phyloP scores from a whole-genome alignment of 2,113 vertebrate species.

The Cercocebus atys region DNA sequence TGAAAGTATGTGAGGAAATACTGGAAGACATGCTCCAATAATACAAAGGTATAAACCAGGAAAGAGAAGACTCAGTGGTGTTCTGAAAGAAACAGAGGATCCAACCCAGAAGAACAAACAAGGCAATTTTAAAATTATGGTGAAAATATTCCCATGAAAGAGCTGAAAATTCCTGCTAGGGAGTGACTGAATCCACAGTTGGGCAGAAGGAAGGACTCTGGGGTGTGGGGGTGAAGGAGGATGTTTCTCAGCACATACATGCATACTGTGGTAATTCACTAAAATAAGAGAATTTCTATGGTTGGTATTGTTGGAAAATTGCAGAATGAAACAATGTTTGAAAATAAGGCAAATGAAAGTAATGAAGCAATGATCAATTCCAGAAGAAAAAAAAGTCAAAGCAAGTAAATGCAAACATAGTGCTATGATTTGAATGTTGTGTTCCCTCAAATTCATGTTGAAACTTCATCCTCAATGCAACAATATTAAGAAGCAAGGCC shows the following conservation, averaged over 20 bases:
- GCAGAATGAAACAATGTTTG: background rate
- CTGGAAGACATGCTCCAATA: background rate
- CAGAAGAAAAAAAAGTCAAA: background rate
- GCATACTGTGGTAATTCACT: background rate
- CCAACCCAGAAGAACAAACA: background rate
- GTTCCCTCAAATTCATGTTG: background rate
- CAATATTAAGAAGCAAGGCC: background rate
- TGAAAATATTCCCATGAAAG: background rate
- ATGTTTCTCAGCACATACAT: background rate
- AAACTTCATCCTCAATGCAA: background rate
- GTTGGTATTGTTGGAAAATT: background rate
- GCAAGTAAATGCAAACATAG: background rate
- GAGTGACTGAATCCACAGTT: background rate
- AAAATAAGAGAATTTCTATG: background rate
- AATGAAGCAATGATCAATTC: background rate
- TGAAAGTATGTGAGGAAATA: background rate
- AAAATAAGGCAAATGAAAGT: background rate
- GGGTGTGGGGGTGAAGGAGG: background rate
- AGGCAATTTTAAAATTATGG: background rate
- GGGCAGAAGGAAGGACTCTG: background rate
- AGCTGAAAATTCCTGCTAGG: background rate
- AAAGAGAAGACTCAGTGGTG: background rate
- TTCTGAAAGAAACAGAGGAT: background rate
- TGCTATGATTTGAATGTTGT: background rate
- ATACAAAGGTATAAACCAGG: background rate